A percentile compares a stretch with the other conserved stretches of the same genome.
Conservation (phyloP, 1,140 invertebrate genomes). For the Drosophila littoralis region DNA sequence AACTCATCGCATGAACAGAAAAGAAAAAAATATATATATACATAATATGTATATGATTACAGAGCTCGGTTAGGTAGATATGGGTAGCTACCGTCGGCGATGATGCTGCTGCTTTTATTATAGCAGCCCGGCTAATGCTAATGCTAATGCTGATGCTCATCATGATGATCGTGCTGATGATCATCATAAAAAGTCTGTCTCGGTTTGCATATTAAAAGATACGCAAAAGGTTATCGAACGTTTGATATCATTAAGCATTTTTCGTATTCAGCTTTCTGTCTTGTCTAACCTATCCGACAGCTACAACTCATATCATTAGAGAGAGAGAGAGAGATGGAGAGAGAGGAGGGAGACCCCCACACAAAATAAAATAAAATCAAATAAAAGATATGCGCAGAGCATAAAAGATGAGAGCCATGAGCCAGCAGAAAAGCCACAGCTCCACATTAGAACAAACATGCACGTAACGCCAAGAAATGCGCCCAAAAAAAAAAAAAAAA, state of each 20-base stretch:
- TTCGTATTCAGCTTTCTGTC: constrained; percentile 59
- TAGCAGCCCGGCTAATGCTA: constrained; percentile 26
- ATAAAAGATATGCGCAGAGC: constrained; percentile 51
- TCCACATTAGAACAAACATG: constrained; percentile 53
- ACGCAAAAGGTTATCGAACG: constrained; percentile 81
- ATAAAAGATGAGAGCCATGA: constrained; percentile 79
- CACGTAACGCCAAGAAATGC: constrained; percentile 77
- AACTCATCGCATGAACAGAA: constrained; percentile 60
- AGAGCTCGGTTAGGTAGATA: constrained; percentile 27
- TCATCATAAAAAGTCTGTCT: constrained; percentile 40
- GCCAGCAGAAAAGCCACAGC: constrained; percentile 62
- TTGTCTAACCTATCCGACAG: constrained; percentile 17
- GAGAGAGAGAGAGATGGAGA: constrained; percentile 5
- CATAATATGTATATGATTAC: constrained; percentile 46
- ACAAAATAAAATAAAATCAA: constrained; percentile 25
- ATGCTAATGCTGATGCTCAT: constrained; percentile 38
- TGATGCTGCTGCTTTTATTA: constrained; percentile 70
- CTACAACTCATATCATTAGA: constrained; percentile 49
- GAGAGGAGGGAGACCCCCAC: constrained; percentile 23
- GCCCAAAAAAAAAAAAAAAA: constrained; percentile 9
- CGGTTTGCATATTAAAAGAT: constrained; percentile 81
- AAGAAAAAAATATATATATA: constrained; percentile 22
- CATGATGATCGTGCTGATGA: constrained; percentile 39
- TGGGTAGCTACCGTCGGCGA: constrained; percentile 60
- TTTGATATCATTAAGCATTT: constrained; percentile 82